Evolutionary conservation across 2,888 invertebrate genomes (phyloP).

Genomic region (Tenthredo scrophulariae): DNA sequence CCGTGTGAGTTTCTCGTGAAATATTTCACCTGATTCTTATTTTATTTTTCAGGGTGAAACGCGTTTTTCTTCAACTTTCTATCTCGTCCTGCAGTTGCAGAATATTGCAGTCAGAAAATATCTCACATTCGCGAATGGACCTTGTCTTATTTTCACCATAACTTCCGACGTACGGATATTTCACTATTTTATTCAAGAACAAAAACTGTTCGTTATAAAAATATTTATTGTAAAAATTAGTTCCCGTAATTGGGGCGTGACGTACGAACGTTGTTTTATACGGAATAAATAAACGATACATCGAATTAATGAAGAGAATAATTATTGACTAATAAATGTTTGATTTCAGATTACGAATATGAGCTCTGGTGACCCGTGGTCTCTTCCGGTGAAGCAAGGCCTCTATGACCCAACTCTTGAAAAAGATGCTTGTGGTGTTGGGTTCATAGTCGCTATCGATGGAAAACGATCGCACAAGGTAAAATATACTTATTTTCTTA

Average conservation of each 20-base stretch:
- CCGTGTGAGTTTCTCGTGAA: background rate
- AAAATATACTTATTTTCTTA: slow-evolving; percentile 52
- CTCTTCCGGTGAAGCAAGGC: slow-evolving; percentile 92
- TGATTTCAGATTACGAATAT: slow-evolving; percentile 72
- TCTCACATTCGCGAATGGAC: background rate
- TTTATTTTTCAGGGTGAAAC: background rate
- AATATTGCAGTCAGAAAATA: background rate
- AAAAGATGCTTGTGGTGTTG: slow-evolving; percentile 99
- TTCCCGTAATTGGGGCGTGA: too few species aligned
- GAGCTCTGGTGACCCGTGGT: slow-evolving; percentile 86
- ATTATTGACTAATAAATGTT: slow-evolving; percentile 1
- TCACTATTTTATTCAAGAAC: background rate
- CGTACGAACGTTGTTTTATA: too few species aligned
- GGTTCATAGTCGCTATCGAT: slow-evolving; percentile 99
- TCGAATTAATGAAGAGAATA: background rate
- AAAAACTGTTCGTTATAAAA: too few species aligned
- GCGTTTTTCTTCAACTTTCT: background rate
- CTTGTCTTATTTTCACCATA: background rate
- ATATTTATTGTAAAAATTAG: too few species aligned
- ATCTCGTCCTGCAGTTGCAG: background rate
- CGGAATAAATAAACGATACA: background rate
- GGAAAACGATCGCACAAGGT: slow-evolving; percentile 95
- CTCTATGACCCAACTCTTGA: slow-evolving; percentile 98
- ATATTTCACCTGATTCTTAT: slow-evolving; percentile 3
- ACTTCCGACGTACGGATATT: background rate